A percentile compares a stretch with the other conserved stretches of the same genome.
Conservation (phyloP, 2,888 invertebrate genomes). For the Cryptocephalus primarius region DNA sequence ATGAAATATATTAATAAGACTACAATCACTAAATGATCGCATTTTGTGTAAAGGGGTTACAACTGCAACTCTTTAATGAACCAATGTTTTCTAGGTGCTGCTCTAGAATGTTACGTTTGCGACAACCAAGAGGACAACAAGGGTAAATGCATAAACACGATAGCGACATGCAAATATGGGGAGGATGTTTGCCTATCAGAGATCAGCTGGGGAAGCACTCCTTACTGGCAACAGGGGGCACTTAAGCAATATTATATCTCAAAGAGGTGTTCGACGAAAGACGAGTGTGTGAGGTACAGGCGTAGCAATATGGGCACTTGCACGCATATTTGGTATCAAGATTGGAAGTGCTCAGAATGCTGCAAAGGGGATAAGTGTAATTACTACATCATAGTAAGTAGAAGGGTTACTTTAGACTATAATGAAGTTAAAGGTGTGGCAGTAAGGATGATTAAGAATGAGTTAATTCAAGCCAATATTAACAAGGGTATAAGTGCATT, state of each 20-base stretch:
- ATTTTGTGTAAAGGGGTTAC: no score
- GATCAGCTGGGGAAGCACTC: slow-evolving; percentile 92
- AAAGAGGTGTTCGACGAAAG: slow-evolving; percentile 76
- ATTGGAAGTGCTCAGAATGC: slow-evolving; percentile 94
- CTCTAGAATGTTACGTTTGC: slow-evolving; percentile 92
- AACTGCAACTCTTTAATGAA: neutral
- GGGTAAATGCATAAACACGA: slow-evolving; percentile 86
- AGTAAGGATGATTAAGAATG: no score
- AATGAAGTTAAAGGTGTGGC: no score
- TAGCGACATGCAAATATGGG: slow-evolving; percentile 78
- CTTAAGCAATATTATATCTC: slow-evolving; percentile 89
- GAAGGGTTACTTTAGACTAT: no score
- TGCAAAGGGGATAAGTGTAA: slow-evolving; percentile 94
- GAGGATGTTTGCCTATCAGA: slow-evolving; percentile 82
- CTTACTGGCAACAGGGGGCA: slow-evolving; percentile 89
- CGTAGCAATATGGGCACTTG: slow-evolving; percentile 65
- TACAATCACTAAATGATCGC: neutral
- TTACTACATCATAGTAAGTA: slow-evolving; percentile 86
- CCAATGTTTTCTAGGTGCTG: slow-evolving; percentile 40
- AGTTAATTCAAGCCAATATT: no score
- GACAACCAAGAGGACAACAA: slow-evolving; percentile 83
- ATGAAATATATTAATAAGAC: neutral
- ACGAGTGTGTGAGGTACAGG: slow-evolving; percentile 63
- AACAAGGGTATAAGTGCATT: no score
- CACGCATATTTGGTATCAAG: slow-evolving; percentile 89